phyloP scores from a whole-genome alignment of 1,140 invertebrate species.

The Caenorhabditis latens region DNA sequence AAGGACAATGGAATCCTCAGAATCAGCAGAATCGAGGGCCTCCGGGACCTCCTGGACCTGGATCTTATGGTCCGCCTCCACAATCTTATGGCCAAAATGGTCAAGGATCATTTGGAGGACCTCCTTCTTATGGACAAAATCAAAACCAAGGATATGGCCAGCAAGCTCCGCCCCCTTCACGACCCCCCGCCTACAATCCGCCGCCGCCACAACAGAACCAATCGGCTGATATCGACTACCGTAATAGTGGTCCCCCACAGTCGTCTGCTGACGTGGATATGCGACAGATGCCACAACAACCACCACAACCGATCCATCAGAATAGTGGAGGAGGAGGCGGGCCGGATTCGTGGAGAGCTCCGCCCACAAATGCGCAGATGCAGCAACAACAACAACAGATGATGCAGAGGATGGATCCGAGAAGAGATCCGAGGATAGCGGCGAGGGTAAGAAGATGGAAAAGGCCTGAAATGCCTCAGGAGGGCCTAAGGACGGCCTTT shows the following conservation, averaged over 20 bases:
- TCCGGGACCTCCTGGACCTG: not conserved
- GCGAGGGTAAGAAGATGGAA: not conserved
- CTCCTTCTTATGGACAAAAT: not conserved
- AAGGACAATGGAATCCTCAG: not conserved
- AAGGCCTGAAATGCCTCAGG: too few relatives aligned
- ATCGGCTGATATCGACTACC: not conserved
- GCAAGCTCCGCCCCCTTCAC: too few relatives aligned
- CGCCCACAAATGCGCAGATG: not conserved
- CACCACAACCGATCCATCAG: not conserved
- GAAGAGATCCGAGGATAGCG: slow-evolving; percentile 24
- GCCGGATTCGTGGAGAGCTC: slow-evolving; percentile 1
- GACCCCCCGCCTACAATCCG: not conserved
- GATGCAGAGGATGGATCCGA: not conserved
- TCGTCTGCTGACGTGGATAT: slow-evolving; percentile 9
- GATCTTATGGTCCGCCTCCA: slow-evolving; percentile 33
- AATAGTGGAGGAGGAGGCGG: not conserved
- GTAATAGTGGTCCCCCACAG: not conserved
- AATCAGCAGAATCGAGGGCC: not conserved
- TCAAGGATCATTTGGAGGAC: not conserved
- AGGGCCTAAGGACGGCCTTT: too few relatives aligned
- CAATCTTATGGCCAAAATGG: not conserved
- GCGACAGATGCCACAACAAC: not conserved
- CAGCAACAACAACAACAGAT: slow-evolving; percentile 21
- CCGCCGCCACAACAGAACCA: not conserved
- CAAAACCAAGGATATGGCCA: too few relatives aligned